Percentiles rank a stretch among this genome's conserved stretches.
Evolutionary conservation across 2,113 vertebrate species (phyloP).

Genomic region (Prochilodus magdalenae): DNA sequence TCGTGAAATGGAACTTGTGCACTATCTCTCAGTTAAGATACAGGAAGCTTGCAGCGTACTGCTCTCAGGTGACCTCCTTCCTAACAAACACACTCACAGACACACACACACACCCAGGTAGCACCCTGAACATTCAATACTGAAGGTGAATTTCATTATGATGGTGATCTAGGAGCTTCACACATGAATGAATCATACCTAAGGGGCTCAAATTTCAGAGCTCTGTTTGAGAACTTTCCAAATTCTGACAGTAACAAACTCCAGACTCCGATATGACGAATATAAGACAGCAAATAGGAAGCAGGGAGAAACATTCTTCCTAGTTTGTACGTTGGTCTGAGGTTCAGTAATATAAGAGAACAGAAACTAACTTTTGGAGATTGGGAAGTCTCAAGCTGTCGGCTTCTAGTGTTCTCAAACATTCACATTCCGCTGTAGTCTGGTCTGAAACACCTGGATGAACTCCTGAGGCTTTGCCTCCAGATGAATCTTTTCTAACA

Average conservation of each 20-base stretch:
- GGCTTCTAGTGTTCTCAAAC: constrained; percentile 1
- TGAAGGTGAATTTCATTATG: constrained; percentile 43
- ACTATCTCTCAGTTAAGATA: constrained; percentile 40
- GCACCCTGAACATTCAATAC: neutral
- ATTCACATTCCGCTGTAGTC: constrained; percentile 3
- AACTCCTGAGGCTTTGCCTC: constrained; percentile 37
- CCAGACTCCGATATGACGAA: neutral
- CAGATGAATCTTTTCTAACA: constrained; percentile 16
- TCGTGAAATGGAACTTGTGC: constrained; percentile 42
- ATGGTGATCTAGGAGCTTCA: constrained; percentile 50
- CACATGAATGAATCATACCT: constrained; percentile 36
- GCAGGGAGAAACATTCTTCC: neutral
- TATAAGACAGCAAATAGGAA: neutral
- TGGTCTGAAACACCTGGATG: constrained; percentile 20
- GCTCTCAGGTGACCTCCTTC: neutral
- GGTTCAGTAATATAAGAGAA: neutral
- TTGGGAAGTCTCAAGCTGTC: neutral
- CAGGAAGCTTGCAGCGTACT: constrained; percentile 33
- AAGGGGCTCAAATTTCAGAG: constrained; percentile 26
- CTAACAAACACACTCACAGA: constrained; percentile 6
- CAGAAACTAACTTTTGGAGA: neutral
- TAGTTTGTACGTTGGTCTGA: neutral
- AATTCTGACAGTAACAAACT: constrained; percentile 4
- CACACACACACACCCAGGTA: neutral
- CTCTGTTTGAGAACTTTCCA: constrained; percentile 31